Evolutionary conservation across 2,888 invertebrate species (phyloP), one percentile per base, ranked within the genome.

Genomic region (Xestobium rufovillosum): DNA sequence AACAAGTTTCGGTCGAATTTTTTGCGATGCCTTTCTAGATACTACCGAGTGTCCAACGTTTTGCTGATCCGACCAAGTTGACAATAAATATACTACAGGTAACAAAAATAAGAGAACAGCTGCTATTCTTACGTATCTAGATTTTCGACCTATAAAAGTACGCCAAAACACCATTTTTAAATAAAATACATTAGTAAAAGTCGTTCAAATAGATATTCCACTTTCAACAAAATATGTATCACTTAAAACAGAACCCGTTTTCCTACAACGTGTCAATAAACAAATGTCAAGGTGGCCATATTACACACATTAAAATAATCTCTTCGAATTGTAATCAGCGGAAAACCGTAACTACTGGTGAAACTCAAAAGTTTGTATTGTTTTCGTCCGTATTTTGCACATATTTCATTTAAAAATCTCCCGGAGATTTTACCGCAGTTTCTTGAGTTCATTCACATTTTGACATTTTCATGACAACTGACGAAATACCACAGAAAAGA

Each of bases 31-130:
- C 30, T 42, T 35, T 8, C 41, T 39, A 14, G 48, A 39, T 15
- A 45, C 12, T 12, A 39, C 34, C 12, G 37, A 16, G 10, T 43
- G 45, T 53, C 56, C 26, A 57, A 56, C 41, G 28, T 38, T 45
- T 50, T 65, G 49, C 9, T 72, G 69, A 29, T 70, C 69, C 26
- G 74, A 70, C 70, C 78, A 79, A 44, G 70, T 74, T 46, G 73
- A 70, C 41, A 82, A 60, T 48, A 78, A 68, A 60, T 78, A 81
- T 36, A 83, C 58, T 38, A 82, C 57, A 48, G 78, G 62, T 49
- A 79, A 47, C 43, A 78, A 63, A 44, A 79, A 63, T 45, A 69
- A 60, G 49, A 72, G 66, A 34, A 69, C 68, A 33, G 69, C 60
- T 8, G 61, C 59, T 47, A 78, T 63, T 45, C 78, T 38, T 29